Percentiles rank a stretch among this genome's conserved stretches.
phyloP scores from a whole-genome alignment of 2,113 vertebrate species.

The Sylvietta virens region DNA sequence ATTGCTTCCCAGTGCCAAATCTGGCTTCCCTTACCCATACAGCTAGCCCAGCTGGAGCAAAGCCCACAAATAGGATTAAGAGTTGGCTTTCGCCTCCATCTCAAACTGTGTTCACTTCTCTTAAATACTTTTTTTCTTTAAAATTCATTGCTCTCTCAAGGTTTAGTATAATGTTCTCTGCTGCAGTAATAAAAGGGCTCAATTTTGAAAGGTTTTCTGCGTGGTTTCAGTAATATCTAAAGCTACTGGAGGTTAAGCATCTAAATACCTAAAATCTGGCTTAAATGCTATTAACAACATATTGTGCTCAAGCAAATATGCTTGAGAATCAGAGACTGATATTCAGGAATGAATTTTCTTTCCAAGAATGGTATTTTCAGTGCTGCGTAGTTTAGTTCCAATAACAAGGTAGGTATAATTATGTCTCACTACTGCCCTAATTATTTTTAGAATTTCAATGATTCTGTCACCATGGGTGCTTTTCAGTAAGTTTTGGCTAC shows the following conservation, averaged over 20 bases:
- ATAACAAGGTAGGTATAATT: neutral
- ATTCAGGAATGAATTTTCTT: neutral
- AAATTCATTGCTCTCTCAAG: neutral
- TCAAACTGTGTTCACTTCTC: neutral
- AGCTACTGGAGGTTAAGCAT: neutral
- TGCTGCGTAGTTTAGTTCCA: neutral
- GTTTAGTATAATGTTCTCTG: neutral
- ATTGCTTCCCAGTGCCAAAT: slow-evolving; percentile 1
- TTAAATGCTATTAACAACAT: neutral
- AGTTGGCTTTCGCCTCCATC: neutral
- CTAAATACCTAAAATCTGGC: neutral
- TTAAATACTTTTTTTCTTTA: neutral
- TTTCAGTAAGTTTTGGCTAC: neutral
- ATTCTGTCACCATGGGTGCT: neutral
- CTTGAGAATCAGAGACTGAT: neutral
- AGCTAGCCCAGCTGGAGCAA: neutral
- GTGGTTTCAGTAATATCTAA: neutral
- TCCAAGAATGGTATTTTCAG: neutral
- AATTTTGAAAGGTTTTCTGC: neutral
- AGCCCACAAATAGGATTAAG: slow-evolving; percentile 17
- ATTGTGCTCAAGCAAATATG: neutral
- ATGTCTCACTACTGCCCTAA: neutral
- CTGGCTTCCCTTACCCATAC: neutral
- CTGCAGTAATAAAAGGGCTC: neutral
- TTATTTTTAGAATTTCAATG: neutral